phyloP scores from a whole-genome alignment of 2,888 invertebrate species.

The Latrodectus elegans region DNA sequence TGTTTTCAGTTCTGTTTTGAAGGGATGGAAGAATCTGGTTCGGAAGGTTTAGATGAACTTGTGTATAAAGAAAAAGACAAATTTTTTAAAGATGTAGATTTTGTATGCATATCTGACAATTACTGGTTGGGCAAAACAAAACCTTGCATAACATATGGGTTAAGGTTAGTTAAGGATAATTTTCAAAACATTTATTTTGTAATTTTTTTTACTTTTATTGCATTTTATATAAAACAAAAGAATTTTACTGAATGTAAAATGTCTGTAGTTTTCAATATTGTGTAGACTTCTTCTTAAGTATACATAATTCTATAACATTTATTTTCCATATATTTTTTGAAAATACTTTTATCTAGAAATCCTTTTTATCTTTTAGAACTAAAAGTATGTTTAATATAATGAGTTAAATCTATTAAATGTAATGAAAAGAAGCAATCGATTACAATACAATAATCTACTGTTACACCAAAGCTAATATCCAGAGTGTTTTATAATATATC shows the following conservation, averaged over 20 bases:
- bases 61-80: conserved; percentile 83
- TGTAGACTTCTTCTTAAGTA: too few relatives aligned
- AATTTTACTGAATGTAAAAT: not conserved
- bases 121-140: conserved; percentile 98
- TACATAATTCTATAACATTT: too few relatives aligned
- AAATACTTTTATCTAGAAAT: too few relatives aligned
- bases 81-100: conserved; percentile 89
- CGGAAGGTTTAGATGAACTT: conserved; percentile 93
- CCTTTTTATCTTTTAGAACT: too few relatives aligned
- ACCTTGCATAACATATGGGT: conserved; percentile 97
- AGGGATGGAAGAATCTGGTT: conserved; percentile 99
- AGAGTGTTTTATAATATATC: too few relatives aligned
- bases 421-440: too few relatives aligned
- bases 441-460: too few relatives aligned
- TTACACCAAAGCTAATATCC: too few relatives aligned
- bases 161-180: conserved; percentile 78
- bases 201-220: not conserved
- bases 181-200: not conserved
- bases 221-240: not conserved
- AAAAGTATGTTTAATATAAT: too few relatives aligned
- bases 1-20: conserved; percentile 88
- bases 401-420: too few relatives aligned
- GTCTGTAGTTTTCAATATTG: not conserved
- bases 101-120: conserved; percentile 98
- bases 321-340: too few relatives aligned